Base-by-base conservation (phyloP, 1,140 invertebrate genomes). In the Varroa destructor region DNA sequence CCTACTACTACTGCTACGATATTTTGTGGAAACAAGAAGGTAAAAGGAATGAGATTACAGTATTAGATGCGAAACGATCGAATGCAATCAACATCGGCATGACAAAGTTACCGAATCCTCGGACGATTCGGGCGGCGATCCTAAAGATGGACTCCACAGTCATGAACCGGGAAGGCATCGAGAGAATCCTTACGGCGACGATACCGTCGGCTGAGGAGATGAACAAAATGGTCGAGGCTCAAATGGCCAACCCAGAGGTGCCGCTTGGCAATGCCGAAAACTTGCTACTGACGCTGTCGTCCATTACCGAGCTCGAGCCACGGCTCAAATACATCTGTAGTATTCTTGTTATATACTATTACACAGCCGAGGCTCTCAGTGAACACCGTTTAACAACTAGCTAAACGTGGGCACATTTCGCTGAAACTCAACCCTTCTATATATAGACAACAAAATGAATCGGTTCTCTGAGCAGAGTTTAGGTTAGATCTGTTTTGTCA, bases 41-140 rank as follows among this genome's bases (percentile, higher is more conserved):
- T 81, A 96, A 94, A 79, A 97, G 89, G 78, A 91, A 94, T 80
- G 90, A 94, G 80, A 87, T 97, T 72, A 91, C 96, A 57, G 93
- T 99, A 43, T 82, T 99, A 78, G 93, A 97, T 80, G 87, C 93
- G 40, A 99, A 99, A 79, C 84, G 97, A 74, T 99, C 95, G 1
- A 98, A 99, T 81, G 93, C 93, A 10, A 99, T 99, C 75, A 99
- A 99, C 79, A 99, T 99, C 77, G 93, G 93, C n/a, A 91, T 99
- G 87, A 99, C 95, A 8, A 97, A 97, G 79, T 81, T 99, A 74
- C 96, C 97, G 42, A 94, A 93, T 4, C 90, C 94, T 1, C 78
- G 81, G 51, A 92, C 93, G 1, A 99, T 99, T 73, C 98, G 97
- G 80, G 90, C 91, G 40, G 96, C 95, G 67, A 99, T 99, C 75